These are phyloP conservation scores for Bruchidius siliquastri DNA, from an alignment of 2,888 invertebrate genomes.

Conservation along the genomic window DNA sequence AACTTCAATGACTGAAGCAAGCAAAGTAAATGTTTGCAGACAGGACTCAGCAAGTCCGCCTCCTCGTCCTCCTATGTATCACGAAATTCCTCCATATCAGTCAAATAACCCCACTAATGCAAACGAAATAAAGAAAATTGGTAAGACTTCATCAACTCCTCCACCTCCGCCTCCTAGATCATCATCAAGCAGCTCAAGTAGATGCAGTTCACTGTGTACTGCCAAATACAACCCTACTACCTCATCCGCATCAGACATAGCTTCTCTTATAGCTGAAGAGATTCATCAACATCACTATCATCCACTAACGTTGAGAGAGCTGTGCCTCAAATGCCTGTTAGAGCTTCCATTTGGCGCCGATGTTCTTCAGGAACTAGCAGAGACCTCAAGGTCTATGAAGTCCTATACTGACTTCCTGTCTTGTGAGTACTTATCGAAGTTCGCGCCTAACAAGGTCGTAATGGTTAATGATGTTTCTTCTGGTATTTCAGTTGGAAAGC, in stretches of 20 bases:
- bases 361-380: conserved; percentile 64
- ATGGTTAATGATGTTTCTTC: conserved; percentile 20
- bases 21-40: not conserved
- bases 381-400: conserved; percentile 53
- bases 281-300: conserved; percentile 15
- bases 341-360: conserved; percentile 66
- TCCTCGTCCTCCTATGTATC: not conserved
- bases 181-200: conserved; percentile 48
- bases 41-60: not conserved
- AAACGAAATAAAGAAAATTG: not conserved
- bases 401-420: conserved; percentile 27
- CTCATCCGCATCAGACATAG: conserved; percentile 58
- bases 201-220: conserved; percentile 59
- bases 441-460: conserved; percentile 15
- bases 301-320: conserved; percentile 52
- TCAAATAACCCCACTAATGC: not conserved
- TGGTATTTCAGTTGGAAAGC: conserved; percentile 23
- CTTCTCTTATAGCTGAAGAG: conserved; percentile 42
- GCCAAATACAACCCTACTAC: conserved; percentile 61
- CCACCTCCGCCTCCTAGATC: conserved; percentile 30
- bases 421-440: conserved; percentile 17
- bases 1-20: no score
- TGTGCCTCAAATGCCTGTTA: conserved; percentile 62
- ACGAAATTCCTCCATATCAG: not conserved
- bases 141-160: not conserved